Conservation (phyloP, 2,113 vertebrate genomes). For the Rhipidura dahli region DNA sequence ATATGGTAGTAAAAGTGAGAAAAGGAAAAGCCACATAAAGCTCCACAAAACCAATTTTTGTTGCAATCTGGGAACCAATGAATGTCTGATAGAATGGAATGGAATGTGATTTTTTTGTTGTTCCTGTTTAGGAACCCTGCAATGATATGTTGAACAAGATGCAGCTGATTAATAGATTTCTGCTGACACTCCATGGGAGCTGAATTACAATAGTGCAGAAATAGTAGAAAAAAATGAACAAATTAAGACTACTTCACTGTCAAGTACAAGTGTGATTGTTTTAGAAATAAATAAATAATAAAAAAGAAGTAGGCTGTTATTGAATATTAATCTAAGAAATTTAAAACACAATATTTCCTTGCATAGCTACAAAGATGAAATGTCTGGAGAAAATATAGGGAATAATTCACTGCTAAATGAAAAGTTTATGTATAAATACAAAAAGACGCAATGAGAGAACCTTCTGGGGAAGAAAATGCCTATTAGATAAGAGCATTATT, state of each 20-base stretch:
- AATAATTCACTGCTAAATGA: neutral
- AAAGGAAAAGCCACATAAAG: neutral
- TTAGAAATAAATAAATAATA: neutral
- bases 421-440: neutral
- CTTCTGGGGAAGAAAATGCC: neutral
- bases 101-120: neutral
- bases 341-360: neutral
- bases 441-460: neutral
- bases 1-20: slow-evolving; percentile 11
- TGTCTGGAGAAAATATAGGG: neutral
- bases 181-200: neutral
- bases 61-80: neutral
- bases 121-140: neutral
- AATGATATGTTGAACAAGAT: neutral
- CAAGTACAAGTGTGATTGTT: neutral
- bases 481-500: neutral
- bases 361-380: neutral
- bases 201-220: neutral
- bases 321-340: neutral
- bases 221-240: neutral
- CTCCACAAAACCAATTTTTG: slow-evolving; percentile 1
- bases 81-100: neutral
- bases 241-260: neutral
- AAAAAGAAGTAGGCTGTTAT: neutral
- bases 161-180: neutral